Percentiles rank a stretch among this genome's conserved stretches.
Conservation (phyloP, 2,113 vertebrate genomes). For the Crotalus viridis region DNA sequence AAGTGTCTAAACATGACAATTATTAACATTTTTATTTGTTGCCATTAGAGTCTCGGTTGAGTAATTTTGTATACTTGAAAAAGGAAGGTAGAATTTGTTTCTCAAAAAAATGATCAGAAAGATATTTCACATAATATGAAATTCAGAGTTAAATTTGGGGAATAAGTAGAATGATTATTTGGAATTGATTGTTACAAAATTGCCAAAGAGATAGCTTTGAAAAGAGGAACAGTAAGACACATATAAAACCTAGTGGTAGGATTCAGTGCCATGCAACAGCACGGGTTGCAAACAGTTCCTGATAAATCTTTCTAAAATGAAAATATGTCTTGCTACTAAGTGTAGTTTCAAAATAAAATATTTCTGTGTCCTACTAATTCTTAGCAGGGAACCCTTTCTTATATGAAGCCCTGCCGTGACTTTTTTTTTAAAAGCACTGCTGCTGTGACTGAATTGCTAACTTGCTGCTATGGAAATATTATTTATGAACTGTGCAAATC, state of each 20-base stretch:
- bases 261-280: not conserved
- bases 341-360: not conserved
- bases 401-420: too few species aligned
- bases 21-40: conserved; percentile 47
- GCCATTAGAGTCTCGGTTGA: not conserved
- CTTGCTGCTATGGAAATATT: conserved; percentile 14
- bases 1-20: conserved; percentile 24
- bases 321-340: not conserved
- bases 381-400: not conserved
- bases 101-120: conserved; percentile 16
- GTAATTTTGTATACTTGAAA: conserved; percentile 7
- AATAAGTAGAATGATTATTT: not conserved
- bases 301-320: not conserved
- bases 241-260: not conserved
- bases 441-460: not conserved
- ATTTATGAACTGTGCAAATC: not conserved
- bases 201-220: not conserved
- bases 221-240: not conserved
- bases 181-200: not conserved
- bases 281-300: not conserved
- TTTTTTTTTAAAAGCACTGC: not conserved
- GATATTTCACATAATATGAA: not conserved
- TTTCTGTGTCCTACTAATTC: not conserved
- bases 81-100: not conserved
- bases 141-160: not conserved